These are phyloP conservation scores for Platyscelio sp. DNA, from an alignment of 2,888 invertebrate species.

Conservation along the genomic window DNA sequence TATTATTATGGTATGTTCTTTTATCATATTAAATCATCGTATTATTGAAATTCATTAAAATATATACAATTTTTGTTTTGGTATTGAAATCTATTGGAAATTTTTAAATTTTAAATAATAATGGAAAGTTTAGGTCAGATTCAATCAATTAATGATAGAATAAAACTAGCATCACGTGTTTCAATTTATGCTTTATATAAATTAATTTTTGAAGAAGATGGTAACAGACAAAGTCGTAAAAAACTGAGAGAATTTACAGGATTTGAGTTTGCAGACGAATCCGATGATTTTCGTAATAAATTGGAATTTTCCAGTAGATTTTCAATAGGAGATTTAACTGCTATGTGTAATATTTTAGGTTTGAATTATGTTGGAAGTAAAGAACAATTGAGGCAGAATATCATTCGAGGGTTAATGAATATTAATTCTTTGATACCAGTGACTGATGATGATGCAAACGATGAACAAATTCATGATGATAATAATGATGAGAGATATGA, in stretches of 20 bases:
- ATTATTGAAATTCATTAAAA: too few species aligned
- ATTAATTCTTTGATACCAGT: neutral
- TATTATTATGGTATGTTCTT: too few species aligned
- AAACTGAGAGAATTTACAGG: constrained; percentile 18
- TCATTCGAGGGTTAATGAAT: neutral
- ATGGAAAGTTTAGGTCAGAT: constrained; percentile 10
- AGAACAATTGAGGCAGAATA: neutral
- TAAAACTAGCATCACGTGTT: neutral
- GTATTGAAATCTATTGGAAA: neutral
- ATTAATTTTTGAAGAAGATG: constrained; percentile 29
- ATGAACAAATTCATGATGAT: constrained; percentile 4
- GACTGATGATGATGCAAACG: neutral
- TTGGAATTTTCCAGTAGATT: constrained; percentile 7
- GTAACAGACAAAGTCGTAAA: neutral
- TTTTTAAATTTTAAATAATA: neutral
- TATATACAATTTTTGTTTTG: too few species aligned
- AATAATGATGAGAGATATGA: neutral
- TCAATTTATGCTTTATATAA: constrained; percentile 19
- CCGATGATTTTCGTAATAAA: constrained; percentile 6
- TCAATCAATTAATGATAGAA: neutral
- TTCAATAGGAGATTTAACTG: constrained; percentile 8
- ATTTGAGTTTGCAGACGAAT: constrained; percentile 18
- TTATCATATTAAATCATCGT: too few species aligned
- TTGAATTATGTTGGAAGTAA: constrained; percentile 11
- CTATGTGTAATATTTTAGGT: constrained; percentile 26